These are phyloP conservation scores for Cyprinodon brontotheroides DNA, from an alignment of 2,113 vertebrate genomes.

Conservation along the genomic window DNA sequence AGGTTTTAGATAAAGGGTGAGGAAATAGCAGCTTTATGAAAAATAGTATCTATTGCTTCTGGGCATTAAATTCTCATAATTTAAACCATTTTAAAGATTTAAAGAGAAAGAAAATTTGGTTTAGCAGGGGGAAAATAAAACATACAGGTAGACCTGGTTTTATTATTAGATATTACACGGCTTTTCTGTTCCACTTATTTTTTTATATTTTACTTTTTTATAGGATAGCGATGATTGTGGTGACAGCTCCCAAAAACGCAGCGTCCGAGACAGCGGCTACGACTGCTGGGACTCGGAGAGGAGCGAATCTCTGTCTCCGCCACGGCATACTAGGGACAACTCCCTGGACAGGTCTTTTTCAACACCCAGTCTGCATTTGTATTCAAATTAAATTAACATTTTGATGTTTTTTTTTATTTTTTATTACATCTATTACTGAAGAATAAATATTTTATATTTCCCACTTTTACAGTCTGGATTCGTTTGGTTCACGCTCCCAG, in stretches of 20 bases:
- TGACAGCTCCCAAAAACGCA: conserved; percentile 84
- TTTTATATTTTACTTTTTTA: conserved; percentile 5
- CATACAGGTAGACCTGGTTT: not conserved
- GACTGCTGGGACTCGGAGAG: conserved; percentile 97
- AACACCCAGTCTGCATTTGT: not conserved
- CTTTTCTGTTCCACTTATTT: not conserved
- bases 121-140: not conserved
- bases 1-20: not conserved
- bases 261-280: conserved; percentile 95
- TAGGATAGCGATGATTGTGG: conserved; percentile 84
- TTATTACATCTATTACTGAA: not conserved
- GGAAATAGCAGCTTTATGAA: not conserved
- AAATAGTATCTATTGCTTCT: not conserved
- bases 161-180: not conserved
- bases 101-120: not conserved
- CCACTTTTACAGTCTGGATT: conserved; percentile 90
- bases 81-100: not conserved
- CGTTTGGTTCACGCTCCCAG: conserved; percentile 93
- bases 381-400: not conserved
- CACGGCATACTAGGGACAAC: conserved; percentile 91
- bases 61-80: not conserved
- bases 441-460: not conserved
- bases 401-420: not conserved
- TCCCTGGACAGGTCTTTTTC: conserved; percentile 79
- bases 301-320: conserved; percentile 94